Conservation (phyloP, 2,797 vertebrate species). For the Gallinago solitaria region DNA sequence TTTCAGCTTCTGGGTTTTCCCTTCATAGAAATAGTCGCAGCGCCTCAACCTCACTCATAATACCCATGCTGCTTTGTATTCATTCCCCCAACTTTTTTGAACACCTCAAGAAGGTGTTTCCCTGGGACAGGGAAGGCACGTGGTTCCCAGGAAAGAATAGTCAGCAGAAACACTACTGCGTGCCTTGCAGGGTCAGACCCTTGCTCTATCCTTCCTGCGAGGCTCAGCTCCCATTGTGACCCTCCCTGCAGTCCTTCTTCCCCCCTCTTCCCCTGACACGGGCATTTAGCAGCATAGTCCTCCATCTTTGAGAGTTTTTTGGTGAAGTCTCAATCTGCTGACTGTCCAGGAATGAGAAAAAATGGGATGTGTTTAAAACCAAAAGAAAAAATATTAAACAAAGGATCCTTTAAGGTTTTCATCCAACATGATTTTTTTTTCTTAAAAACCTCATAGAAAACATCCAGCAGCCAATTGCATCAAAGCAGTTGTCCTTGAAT, state of each 20-base stretch:
- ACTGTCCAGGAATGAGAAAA: neutral
- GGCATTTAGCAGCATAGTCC: neutral
- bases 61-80: accelerated
- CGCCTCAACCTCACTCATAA: neutral
- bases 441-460: neutral
- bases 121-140: neutral
- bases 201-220: neutral
- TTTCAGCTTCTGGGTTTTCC: neutral
- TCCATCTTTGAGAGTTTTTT: neutral
- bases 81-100: neutral
- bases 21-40: neutral
- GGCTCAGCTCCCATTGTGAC: neutral
- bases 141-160: neutral
- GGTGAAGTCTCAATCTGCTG: neutral
- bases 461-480: neutral
- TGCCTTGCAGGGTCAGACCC: neutral
- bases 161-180: neutral
- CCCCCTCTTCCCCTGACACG: neutral
- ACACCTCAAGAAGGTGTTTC: neutral
- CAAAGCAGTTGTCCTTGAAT: constrained; percentile 14
- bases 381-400: neutral
- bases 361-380: neutral
- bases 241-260: neutral
- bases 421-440: neutral
- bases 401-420: neutral